Base-by-base conservation (phyloP, 2,797 vertebrate species). In the Malurus leucopterus region DNA sequence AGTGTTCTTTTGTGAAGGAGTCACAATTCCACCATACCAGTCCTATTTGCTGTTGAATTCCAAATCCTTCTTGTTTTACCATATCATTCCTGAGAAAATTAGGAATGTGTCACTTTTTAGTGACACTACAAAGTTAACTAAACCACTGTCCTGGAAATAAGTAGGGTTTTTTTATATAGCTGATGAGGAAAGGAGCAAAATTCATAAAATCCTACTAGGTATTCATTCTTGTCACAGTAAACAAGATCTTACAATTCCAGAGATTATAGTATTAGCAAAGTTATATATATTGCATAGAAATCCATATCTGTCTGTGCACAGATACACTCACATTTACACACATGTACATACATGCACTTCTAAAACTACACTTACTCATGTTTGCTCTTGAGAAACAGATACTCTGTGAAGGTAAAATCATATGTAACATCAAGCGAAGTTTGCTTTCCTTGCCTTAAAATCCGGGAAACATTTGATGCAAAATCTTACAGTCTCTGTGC, bases 401-500 rank as follows among this genome's bases (percentile, higher is more conserved):
- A 65, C 4, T 62, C 30, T 84, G 2, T 0, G 0, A 75, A 59
- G 74, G 81, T 69, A 86, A 94, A 85, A 73, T 90, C n/a, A 34
- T 30, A 69, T 26, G 40, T 30, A 90, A 71, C 16, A 27, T 41
- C 51, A 41, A 82, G 7, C 38, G 63, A 92, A 58, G 67, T 50
- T 59, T 73, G 58, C 65, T 88, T 63, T 85, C 63, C 49, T 90
- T 86, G 46, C 71, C 36, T 86, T 79, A 83, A 88, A 93, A 91
- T 32, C 58, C 63, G 93, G 81, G 75, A 95, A 84, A 34, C 29
- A 50, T 84, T 81, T 84, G 80, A 96, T 89, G 81, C 92, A 93
- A 96, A 75, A 84, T 89, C 82, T 86, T 95, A 71, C 74, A 85
- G 88, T 91, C 95, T 93, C 89, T 95, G 80, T 41, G 90, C 93